Evolutionary conservation across 1,140 invertebrate genomes (phyloP).

Genomic region (Drosophila ercepeae): DNA sequence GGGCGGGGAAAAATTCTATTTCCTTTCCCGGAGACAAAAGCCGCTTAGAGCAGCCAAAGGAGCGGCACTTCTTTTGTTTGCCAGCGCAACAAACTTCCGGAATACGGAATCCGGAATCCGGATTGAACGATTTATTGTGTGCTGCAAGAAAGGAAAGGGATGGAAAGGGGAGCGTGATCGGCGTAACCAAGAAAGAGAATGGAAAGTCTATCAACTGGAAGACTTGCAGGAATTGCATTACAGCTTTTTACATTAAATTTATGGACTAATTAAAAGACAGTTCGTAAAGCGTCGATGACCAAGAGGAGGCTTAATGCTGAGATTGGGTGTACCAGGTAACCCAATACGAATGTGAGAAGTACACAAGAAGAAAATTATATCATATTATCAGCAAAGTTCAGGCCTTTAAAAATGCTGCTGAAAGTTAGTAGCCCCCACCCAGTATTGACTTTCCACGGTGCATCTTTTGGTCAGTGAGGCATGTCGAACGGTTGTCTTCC

Average conservation of each 20-base stretch:
- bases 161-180: not conserved
- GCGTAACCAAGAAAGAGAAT: not conserved
- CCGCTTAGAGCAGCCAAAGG: constrained; percentile 51
- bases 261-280: constrained; percentile 65
- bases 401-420: not conserved
- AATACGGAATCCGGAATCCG: constrained; percentile 16
- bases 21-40: constrained; percentile 76
- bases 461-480: constrained; percentile 50
- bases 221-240: constrained; percentile 38
- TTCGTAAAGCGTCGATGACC: constrained; percentile 33
- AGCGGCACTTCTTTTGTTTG: constrained; percentile 57
- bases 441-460: constrained; percentile 7
- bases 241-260: constrained; percentile 47
- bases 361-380: not conserved
- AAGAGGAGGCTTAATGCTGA: not conserved
- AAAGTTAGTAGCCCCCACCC: not conserved
- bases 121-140: constrained; percentile 54
- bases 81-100: constrained; percentile 60
- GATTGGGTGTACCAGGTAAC: constrained; percentile 34
- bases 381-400: not conserved
- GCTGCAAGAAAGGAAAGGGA: constrained; percentile 3
- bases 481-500: constrained; percentile 31
- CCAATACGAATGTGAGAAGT: constrained; percentile 42
- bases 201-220: constrained; percentile 12
- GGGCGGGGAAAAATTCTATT: constrained; percentile 58